A percentile compares a stretch with the other conserved stretches of the same genome.
Evolutionary conservation across 2,113 vertebrate species (phyloP).

Genomic region (Raja brachyura): DNA sequence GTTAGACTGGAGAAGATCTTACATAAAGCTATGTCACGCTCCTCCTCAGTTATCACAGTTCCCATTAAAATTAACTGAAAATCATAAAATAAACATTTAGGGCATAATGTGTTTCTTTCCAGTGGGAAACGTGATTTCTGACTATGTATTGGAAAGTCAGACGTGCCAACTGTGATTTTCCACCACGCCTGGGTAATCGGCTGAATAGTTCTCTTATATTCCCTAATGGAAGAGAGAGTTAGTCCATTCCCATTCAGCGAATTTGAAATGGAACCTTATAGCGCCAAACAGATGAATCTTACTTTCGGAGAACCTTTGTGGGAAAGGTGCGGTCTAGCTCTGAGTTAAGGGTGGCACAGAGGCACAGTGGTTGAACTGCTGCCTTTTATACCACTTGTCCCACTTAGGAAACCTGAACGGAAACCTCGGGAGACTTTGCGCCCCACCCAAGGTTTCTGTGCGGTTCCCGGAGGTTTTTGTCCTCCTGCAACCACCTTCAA

Average conservation of each 20-base stretch:
- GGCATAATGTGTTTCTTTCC: not conserved
- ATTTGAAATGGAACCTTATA: not conserved
- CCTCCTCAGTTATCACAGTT: slow-evolving; percentile 17
- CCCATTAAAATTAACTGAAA: slow-evolving; percentile 20
- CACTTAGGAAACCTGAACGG: no score
- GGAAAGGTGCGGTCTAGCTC: not conserved
- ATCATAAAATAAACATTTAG: not conserved
- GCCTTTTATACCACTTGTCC: no score
- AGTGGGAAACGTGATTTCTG: not conserved
- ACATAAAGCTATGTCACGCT: not conserved
- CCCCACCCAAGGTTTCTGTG: no score
- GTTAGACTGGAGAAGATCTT: not conserved
- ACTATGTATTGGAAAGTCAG: not conserved
- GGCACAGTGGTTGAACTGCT: no score
- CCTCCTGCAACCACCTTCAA: no score
- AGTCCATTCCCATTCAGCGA: not conserved
- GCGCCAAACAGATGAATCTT: not conserved
- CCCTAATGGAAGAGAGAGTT: not conserved
- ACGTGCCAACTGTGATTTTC: not conserved
- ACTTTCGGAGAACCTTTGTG: not conserved
- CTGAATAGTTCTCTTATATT: not conserved
- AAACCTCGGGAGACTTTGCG: no score
- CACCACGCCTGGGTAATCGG: not conserved
- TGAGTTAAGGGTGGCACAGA: not conserved
- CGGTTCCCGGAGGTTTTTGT: no score